Percentiles rank a stretch among this genome's conserved stretches.
These are phyloP conservation scores for Caenorhabditis afra DNA, from an alignment of 2,888 invertebrate genomes.

Conservation along the genomic window DNA sequence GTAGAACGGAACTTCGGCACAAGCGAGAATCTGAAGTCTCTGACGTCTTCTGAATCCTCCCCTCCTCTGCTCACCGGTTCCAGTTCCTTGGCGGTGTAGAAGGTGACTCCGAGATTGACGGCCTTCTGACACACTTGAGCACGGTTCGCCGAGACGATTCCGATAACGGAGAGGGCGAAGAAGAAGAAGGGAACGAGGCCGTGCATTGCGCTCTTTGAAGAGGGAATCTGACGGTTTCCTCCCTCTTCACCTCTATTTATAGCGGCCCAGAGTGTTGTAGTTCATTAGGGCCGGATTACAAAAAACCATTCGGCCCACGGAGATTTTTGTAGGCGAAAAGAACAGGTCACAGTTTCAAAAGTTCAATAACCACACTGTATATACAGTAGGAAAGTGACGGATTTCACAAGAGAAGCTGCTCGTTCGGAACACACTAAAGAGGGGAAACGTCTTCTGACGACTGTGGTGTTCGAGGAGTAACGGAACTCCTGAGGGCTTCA, in stretches of 20 bases:
- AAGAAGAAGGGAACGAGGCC: background rate
- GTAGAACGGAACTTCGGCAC: constrained; percentile 35
- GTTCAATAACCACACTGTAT: constrained; percentile 6
- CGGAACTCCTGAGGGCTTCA: too few species aligned
- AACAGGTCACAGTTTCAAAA: constrained; percentile 12
- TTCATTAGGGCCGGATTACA: constrained; percentile 16
- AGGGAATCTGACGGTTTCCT: background rate
- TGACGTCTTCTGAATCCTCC: background rate
- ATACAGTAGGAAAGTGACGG: background rate
- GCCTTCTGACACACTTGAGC: constrained; percentile 40
- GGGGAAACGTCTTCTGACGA: too few species aligned
- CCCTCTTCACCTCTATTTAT: background rate
- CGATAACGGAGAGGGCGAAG: background rate
- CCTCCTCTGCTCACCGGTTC: constrained; percentile 12
- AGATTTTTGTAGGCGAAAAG: constrained; percentile 2
- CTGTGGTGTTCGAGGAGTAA: too few species aligned
- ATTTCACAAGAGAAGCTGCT: too few species aligned
- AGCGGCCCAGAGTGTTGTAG: background rate
- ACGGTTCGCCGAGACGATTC: constrained; percentile 6
- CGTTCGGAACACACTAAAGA: too few species aligned
- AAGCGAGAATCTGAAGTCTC: constrained; percentile 30
- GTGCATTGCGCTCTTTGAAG: constrained; percentile 1
- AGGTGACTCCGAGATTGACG: constrained; percentile 47
- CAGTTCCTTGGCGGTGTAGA: constrained; percentile 45
- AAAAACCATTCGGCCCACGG: background rate